Conservation (phyloP, 2,113 vertebrate genomes). For the Ptychochromis oligacanthus region DNA sequence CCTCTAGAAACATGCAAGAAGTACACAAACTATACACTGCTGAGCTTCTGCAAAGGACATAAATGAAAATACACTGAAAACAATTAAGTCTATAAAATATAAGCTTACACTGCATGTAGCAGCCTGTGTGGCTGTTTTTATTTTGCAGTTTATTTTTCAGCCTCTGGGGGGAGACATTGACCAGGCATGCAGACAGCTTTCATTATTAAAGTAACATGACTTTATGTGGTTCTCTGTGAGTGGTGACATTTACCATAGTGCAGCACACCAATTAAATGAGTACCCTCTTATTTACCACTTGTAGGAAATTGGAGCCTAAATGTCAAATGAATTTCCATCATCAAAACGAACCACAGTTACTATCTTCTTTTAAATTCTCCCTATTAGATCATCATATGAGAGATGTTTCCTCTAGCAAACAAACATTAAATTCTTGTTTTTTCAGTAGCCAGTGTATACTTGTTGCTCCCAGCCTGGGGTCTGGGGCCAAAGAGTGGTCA, state of each 20-base stretch:
- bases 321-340: slow-evolving; percentile 38
- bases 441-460: background rate
- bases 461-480: background rate
- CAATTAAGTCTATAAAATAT: background rate
- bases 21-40: background rate
- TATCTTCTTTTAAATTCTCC: slow-evolving; percentile 2
- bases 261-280: slow-evolving; percentile 2
- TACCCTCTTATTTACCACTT: slow-evolving; percentile 6
- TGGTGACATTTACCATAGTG: slow-evolving; percentile 36
- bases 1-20: background rate
- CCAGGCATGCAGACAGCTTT: background rate
- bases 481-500: background rate
- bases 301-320: slow-evolving; percentile 12
- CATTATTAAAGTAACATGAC: background rate
- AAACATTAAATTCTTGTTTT: no score
- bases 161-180: slow-evolving; percentile 60
- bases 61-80: background rate
- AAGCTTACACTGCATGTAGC: background rate
- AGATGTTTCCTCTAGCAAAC: background rate
- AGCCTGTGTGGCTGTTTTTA: background rate
- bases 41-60: background rate
- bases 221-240: background rate
- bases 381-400: background rate
- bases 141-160: background rate
- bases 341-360: slow-evolving; percentile 8